A percentile compares a stretch with the other conserved stretches of the same genome.
Conservation (phyloP, 92 coral and sea anemone genomes). For the Porites cylindrica region DNA sequence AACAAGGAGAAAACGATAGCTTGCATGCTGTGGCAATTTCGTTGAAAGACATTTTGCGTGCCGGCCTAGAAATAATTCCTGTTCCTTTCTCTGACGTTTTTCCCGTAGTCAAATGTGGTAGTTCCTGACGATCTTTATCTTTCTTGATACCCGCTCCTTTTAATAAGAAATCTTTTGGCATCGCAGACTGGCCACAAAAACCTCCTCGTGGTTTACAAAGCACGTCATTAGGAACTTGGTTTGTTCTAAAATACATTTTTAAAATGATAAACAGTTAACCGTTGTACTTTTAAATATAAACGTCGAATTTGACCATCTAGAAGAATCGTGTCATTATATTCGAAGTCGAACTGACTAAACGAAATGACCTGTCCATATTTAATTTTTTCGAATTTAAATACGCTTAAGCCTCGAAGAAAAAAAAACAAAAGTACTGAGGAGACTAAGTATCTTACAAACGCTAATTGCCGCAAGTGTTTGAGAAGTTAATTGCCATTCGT, state of each 20-base stretch:
- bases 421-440: background rate
- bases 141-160: conserved; percentile 18
- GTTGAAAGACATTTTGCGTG: background rate
- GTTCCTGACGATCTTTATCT: background rate
- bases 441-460: conserved; percentile 15
- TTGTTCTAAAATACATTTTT: conserved; percentile 30
- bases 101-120: background rate
- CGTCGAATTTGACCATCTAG: background rate
- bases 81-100: background rate
- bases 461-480: conserved; percentile 12
- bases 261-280: background rate
- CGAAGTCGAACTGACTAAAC: background rate
- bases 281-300: conserved; percentile 2
- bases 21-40: background rate
- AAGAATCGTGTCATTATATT: background rate
- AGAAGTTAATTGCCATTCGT: conserved; percentile 7
- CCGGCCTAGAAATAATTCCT: background rate
- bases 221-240: conserved; percentile 6
- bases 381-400: background rate
- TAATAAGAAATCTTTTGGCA: conserved; percentile 20
- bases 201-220: background rate
- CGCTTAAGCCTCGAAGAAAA: background rate
- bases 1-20: background rate
- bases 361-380: background rate
- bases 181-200: background rate